These are phyloP conservation scores for Lithobates pipiens DNA, from an alignment of 2,797 vertebrate genomes.

Conservation along the genomic window DNA sequence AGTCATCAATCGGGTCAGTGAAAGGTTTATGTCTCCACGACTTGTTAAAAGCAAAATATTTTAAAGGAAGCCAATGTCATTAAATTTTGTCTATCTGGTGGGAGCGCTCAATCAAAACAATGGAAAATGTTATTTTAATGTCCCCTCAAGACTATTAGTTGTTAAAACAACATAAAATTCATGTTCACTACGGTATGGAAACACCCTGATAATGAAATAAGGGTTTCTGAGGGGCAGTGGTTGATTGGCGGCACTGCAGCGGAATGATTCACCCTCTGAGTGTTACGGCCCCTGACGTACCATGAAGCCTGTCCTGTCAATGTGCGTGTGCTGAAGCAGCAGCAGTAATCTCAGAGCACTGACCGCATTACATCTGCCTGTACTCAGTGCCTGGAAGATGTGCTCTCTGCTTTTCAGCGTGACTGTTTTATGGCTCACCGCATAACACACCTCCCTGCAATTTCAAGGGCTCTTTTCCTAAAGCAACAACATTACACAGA, in stretches of 20 bases:
- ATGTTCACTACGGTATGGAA: neutral
- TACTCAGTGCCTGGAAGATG: neutral
- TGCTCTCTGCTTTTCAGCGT: neutral
- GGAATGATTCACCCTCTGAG: neutral
- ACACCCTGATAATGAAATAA: constrained; percentile 10
- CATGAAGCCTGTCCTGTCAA: neutral
- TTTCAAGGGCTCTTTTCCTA: neutral
- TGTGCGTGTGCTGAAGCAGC: neutral
- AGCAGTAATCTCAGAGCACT: neutral
- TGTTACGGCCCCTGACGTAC: neutral
- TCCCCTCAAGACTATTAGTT: neutral
- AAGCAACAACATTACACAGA: neutral
- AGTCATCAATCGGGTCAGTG: constrained; percentile 5
- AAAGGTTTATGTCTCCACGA: neutral
- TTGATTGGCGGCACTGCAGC: too few species aligned
- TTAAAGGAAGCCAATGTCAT: constrained; percentile 14
- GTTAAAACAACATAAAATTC: neutral
- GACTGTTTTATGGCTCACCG: neutral
- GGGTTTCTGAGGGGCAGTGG: neutral
- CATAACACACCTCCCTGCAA: neutral
- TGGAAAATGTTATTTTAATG: constrained; percentile 14
- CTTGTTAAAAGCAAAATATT: constrained; percentile 1
- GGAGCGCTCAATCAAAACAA: constrained; percentile 2
- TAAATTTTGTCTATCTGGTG: neutral
- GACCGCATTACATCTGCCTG: constrained; percentile 15